These are phyloP conservation scores for Notoglanidium macrostoma DNA, from an alignment of 2,797 vertebrate species.

Conservation along the genomic window DNA sequence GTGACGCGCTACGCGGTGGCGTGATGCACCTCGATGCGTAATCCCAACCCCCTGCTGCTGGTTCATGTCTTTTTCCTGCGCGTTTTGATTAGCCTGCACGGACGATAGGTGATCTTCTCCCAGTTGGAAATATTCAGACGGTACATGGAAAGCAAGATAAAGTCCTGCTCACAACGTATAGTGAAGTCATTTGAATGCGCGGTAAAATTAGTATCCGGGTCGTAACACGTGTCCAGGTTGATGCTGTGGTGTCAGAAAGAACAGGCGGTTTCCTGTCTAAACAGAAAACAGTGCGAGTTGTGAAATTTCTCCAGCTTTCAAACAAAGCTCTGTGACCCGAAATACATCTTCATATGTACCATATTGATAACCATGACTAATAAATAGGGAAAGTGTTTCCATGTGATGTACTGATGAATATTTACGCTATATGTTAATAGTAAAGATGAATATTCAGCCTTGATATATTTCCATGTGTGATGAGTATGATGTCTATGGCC, in stretches of 20 bases:
- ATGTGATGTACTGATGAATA: neutral
- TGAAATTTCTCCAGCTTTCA: neutral
- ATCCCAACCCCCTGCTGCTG: neutral
- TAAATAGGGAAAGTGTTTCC: neutral
- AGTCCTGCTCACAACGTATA: neutral
- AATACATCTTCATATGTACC: conserved; percentile 40
- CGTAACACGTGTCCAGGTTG: neutral
- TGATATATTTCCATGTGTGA: neutral
- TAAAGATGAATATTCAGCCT: conserved; percentile 1
- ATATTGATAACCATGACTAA: conserved; percentile 46
- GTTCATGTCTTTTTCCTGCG: neutral
- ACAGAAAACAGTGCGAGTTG: neutral
- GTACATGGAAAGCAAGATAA: neutral
- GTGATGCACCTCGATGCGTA: neutral
- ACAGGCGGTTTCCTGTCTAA: neutral
- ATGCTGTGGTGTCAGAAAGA: neutral
- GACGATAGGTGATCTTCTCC: neutral
- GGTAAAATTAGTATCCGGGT: neutral
- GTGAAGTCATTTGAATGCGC: neutral
- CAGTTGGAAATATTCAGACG: neutral
- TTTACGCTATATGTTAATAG: neutral
- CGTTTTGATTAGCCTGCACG: neutral
- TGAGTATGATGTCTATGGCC: neutral
- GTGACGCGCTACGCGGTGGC: neutral
- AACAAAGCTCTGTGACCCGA: neutral